Percentiles rank a stretch among this genome's conserved stretches.
These are phyloP conservation scores for Callyntrura guangdongensis DNA, from an alignment of 2,888 invertebrate species.

Conservation along the genomic window DNA sequence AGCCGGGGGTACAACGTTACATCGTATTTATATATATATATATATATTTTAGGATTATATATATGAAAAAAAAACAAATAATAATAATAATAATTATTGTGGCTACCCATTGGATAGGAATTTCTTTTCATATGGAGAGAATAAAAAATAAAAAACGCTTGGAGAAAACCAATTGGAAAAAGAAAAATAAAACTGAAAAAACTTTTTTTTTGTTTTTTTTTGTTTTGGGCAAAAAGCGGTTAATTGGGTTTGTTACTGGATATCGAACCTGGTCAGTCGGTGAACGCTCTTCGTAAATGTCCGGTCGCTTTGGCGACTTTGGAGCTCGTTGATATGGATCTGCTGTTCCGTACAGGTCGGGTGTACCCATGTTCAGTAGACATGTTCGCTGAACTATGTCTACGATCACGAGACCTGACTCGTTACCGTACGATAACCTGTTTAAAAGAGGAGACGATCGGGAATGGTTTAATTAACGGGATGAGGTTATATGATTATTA, in stretches of 20 bases:
- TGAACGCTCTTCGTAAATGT: constrained; percentile 83
- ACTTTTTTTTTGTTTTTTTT: not conserved
- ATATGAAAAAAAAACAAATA: too few species aligned
- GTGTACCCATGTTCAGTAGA: constrained; percentile 95
- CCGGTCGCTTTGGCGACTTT: constrained; percentile 90
- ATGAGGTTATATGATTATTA: too few species aligned
- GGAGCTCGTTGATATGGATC: constrained; percentile 95
- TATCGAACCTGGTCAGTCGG: constrained; percentile 83
- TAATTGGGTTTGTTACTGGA: constrained; percentile 19
- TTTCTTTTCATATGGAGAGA: too few species aligned
- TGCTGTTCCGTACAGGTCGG: constrained; percentile 94
- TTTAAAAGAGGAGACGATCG: too few species aligned
- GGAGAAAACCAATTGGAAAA: not conserved
- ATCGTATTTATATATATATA: not conserved
- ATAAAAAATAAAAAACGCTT: too few species aligned
- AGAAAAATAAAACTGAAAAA: not conserved
- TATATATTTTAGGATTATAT: too few species aligned
- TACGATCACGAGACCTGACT: constrained; percentile 97
- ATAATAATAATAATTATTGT: too few species aligned
- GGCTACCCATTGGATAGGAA: too few species aligned
- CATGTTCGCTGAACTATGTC: constrained; percentile 97
- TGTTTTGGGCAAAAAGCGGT: constrained; percentile 4
- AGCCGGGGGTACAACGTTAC: constrained; percentile 53
- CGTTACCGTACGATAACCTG: constrained; percentile 99
- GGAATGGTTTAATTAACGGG: too few species aligned